A percentile compares a stretch with the other conserved stretches of the same genome.
Conservation (phyloP, 2,888 invertebrate species). For the Meghimatium bilineatum region DNA sequence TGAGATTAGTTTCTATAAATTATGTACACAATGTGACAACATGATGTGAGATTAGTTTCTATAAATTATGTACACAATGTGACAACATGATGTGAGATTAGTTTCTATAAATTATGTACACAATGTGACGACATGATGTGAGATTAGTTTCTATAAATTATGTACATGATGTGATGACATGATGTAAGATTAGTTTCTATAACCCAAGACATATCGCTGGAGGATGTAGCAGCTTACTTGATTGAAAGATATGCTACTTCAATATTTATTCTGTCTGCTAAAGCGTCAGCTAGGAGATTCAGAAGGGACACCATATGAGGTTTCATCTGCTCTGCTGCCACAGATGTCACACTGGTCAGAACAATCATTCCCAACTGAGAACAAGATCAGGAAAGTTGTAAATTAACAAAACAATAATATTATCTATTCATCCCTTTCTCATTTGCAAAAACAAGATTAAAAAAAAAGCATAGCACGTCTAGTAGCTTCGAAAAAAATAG, state of each 20-base stretch:
- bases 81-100: too few species aligned
- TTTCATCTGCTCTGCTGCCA: conserved; percentile 84
- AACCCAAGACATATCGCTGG: neutral
- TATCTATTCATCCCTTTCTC: too few species aligned
- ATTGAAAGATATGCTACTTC: conserved; percentile 82
- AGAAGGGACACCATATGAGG: conserved; percentile 82
- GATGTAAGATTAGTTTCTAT: neutral
- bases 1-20: too few species aligned
- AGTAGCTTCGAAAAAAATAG: too few species aligned
- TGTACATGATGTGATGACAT: neutral
- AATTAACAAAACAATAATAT: too few species aligned
- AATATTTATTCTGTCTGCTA: conserved; percentile 79
- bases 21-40: neutral
- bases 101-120: neutral
- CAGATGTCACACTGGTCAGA: conserved; percentile 84
- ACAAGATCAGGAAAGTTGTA: neutral
- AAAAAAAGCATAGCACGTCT: too few species aligned
- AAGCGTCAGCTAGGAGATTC: conserved; percentile 79
- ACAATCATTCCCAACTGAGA: conserved; percentile 83
- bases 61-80: neutral
- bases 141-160: too few species aligned
- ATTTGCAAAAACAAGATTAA: too few species aligned
- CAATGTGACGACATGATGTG: neutral
- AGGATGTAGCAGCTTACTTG: conserved; percentile 63
- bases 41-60: neutral